These are phyloP conservation scores for Perithous albicinctus DNA, from an alignment of 2,888 invertebrate species.

Conservation along the genomic window DNA sequence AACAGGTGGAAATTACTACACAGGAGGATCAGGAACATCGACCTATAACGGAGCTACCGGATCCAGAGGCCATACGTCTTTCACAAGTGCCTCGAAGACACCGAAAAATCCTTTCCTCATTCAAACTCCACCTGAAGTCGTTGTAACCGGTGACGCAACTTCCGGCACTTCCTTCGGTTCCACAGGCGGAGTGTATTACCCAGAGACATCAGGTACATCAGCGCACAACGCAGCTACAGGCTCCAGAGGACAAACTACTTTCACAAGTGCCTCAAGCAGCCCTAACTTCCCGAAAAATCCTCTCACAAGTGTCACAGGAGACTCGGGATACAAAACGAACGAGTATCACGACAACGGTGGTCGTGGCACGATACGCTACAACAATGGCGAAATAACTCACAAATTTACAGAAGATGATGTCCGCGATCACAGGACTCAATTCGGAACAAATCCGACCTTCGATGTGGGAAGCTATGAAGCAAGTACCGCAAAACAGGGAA, in stretches of 20 bases:
- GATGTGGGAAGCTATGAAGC: slow-evolving; percentile 43
- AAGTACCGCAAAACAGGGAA: slow-evolving; percentile 65
- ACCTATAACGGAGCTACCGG: slow-evolving; percentile 52
- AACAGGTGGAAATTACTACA: slow-evolving; percentile 41
- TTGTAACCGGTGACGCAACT: slow-evolving; percentile 54
- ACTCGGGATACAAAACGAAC: slow-evolving; percentile 76
- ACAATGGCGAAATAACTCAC: slow-evolving; percentile 77
- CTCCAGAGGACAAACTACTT: slow-evolving; percentile 19
- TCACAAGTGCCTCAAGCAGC: slow-evolving; percentile 1
- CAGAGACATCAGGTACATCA: slow-evolving; percentile 21
- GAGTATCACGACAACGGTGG: slow-evolving; percentile 79
- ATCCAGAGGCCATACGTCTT: neutral
- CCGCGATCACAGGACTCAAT: slow-evolving; percentile 74
- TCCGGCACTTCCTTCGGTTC: slow-evolving; percentile 43
- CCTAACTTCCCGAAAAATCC: slow-evolving; percentile 41
- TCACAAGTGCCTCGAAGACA: slow-evolving; percentile 6
- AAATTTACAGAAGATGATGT: slow-evolving; percentile 80
- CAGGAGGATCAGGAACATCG: slow-evolving; percentile 24
- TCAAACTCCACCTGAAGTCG: slow-evolving; percentile 61
- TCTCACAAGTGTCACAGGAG: slow-evolving; percentile 46
- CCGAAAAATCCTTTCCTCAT: neutral
- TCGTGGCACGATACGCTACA: slow-evolving; percentile 78
- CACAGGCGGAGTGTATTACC: slow-evolving; percentile 28
- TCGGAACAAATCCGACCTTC: slow-evolving; percentile 57
- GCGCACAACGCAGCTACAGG: neutral